Evolutionary conservation across 2,797 vertebrate species (phyloP).

Genomic region (Chiloscyllium punctatum): DNA sequence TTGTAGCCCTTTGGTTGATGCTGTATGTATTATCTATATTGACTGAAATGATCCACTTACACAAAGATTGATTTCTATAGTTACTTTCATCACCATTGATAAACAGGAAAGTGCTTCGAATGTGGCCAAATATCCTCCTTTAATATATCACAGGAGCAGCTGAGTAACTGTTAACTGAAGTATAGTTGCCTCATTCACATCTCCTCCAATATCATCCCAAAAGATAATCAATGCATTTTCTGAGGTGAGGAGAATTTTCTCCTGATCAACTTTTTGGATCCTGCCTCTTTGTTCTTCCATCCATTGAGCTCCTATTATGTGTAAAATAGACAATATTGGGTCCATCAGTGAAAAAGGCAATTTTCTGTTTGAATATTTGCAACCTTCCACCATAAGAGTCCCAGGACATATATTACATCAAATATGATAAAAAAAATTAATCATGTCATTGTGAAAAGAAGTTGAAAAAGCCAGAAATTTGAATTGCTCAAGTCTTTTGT

Average conservation of each 20-base stretch:
- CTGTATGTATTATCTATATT: too few species aligned
- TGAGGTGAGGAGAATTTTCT: neutral
- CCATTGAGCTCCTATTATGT: neutral
- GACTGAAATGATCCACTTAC: too few species aligned
- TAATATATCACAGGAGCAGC: too few species aligned
- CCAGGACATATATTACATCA: neutral
- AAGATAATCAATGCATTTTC: neutral
- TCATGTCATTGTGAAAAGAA: neutral
- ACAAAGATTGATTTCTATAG: too few species aligned
- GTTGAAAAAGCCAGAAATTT: neutral
- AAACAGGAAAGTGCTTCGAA: too few species aligned
- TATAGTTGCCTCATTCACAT: neutral
- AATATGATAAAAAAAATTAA: neutral
- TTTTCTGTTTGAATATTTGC: neutral
- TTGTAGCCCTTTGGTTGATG: too few species aligned
- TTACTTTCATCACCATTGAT: too few species aligned
- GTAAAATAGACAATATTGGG: neutral
- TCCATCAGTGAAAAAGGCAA: neutral
- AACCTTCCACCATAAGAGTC: neutral
- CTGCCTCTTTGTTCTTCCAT: neutral
- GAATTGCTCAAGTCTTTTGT: neutral
- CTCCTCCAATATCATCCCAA: neutral
- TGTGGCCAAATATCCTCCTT: too few species aligned
- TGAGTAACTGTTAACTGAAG: too few species aligned
- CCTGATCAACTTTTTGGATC: neutral